Evolutionary conservation across 2,113 vertebrate species (phyloP), one percentile per base, ranked within the genome.

Genomic region (Istiophorus platypterus): DNA sequence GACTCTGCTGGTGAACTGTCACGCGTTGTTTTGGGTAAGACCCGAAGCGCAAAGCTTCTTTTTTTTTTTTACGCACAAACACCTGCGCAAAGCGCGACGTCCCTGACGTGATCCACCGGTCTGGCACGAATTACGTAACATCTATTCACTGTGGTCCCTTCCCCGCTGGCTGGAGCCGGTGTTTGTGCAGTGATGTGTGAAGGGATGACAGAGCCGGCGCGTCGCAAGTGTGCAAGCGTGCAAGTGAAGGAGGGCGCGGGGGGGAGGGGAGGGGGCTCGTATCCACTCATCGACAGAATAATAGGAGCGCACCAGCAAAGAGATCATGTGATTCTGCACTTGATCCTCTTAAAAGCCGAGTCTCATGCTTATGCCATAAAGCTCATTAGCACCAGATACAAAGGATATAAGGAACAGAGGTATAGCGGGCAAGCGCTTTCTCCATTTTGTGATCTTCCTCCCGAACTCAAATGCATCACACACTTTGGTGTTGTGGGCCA

Each of bases 1-100:
- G 86, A 94, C 93, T 0, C 90, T 95, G 74, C 87, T 89, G 63
- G 94, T 94, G 4, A 96, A 96, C 83, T 95, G 95, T 65, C 94
- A 95, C 63, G 94, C 94, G 22, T 90, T 95, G 9, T 96, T 96
- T 45, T 95, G 95, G 95, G 94, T 95, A 84, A 94, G 90, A 54
- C 27, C 13, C 7, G 13, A 59, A 47, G 59, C 81, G 22, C 63
- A 27, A 10, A 56, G 3, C 39, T 59, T n/a, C n/a, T n/a, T n/a
- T n/a, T n/a, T n/a, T 72, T 58, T 72, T 80, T 77, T 83, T 76
- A 61, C 85, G 76, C 73, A 27, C 17, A 27, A 22, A 17, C 27
- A 52, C 42, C 6, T 26, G 4, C 2, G 47, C 61, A 31, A 39
- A 39, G 5, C 4, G 9, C 9, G 7, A 39, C 22, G 7, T 51